These are phyloP conservation scores for Aldrovandia affinis DNA, from an alignment of 2,797 vertebrate genomes.

Conservation along the genomic window DNA sequence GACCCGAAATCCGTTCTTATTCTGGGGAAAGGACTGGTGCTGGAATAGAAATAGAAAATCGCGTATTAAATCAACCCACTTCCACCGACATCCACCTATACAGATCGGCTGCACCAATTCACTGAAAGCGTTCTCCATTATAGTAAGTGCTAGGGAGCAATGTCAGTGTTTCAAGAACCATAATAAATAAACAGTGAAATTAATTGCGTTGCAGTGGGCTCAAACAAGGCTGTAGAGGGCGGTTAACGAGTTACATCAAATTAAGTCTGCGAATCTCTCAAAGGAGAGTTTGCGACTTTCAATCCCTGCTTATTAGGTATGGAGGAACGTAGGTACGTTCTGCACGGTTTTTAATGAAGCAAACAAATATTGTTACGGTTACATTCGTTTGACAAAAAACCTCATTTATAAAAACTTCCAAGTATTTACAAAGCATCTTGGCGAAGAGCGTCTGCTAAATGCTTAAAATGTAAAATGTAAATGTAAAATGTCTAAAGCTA, in stretches of 20 bases:
- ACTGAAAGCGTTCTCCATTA: not conserved
- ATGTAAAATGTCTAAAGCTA: too few relatives aligned
- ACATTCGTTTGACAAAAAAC: not conserved
- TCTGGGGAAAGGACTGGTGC: slow-evolving; percentile 83
- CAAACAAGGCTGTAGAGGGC: not conserved
- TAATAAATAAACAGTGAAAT: not conserved
- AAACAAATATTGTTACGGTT: not conserved
- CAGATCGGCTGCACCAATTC: not conserved
- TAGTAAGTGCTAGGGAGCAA: not conserved
- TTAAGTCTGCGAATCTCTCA: not conserved
- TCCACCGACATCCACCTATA: not conserved
- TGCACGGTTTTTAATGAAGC: not conserved
- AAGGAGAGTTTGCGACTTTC: not conserved
- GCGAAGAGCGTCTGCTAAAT: too few relatives aligned
- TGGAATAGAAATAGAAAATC: slow-evolving; percentile 44
- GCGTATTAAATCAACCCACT: not conserved
- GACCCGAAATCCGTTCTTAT: slow-evolving; percentile 81
- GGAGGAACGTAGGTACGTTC: not conserved
- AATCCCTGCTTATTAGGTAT: not conserved
- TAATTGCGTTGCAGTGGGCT: not conserved
- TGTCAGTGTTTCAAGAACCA: not conserved
- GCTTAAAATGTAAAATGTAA: too few relatives aligned
- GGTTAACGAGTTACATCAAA: not conserved
- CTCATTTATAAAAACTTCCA: too few relatives aligned
- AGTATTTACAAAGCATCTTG: too few relatives aligned